These are phyloP conservation scores for Tamandua tetradactyla DNA, from an alignment of 2,797 vertebrate genomes.

Conservation along the genomic window DNA sequence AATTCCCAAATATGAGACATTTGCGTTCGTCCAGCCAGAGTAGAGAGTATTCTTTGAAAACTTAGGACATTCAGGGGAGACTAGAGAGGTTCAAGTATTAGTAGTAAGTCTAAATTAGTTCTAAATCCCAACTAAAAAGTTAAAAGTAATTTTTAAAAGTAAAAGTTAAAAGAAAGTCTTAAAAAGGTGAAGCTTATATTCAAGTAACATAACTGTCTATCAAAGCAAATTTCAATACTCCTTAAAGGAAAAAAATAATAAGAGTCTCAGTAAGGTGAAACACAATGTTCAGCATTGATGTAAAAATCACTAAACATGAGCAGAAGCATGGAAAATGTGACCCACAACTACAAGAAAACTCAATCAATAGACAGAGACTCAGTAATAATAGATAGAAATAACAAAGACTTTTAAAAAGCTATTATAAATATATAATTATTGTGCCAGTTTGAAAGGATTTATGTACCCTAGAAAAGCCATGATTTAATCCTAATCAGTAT, in stretches of 20 bases:
- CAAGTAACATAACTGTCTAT: not conserved
- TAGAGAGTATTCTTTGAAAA: not conserved
- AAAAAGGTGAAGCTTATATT: not conserved
- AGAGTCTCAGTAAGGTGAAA: not conserved
- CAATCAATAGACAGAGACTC: not conserved
- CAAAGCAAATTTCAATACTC: not conserved
- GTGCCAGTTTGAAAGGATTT: no score
- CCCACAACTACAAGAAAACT: not conserved
- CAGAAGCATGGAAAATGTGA: not conserved
- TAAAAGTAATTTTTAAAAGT: no score
- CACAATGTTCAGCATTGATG: not conserved
- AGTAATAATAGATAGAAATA: not conserved
- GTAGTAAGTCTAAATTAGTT: not conserved
- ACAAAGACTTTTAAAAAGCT: not conserved
- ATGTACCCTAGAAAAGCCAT: no score
- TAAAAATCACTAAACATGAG: not conserved
- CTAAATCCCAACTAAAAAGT: not conserved
- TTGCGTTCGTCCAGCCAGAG: not conserved
- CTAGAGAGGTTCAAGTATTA: not conserved
- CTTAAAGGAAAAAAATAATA: not conserved
- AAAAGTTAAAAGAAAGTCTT: not conserved
- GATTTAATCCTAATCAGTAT: no score
- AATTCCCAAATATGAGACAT: not conserved
- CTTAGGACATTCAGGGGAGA: not conserved
- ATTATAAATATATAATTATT: no score